Base-by-base conservation (phyloP, 1,140 invertebrate species). In the Onthophagus taurus region DNA sequence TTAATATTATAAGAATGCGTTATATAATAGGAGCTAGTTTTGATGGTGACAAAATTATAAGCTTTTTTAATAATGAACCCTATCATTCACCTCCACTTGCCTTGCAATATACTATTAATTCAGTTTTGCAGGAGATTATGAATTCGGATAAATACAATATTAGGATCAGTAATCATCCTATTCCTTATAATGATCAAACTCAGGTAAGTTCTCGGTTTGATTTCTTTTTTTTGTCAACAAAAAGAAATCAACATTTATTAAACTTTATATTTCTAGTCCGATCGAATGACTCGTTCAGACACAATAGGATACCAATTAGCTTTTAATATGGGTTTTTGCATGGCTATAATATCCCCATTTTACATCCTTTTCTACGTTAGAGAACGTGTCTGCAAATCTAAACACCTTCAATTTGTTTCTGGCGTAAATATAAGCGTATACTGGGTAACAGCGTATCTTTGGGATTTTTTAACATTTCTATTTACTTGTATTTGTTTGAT, bases 331-430 rank as follows among this genome's bases (percentile, higher is more conserved):
- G 72, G 72, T 41, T 76, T 78, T 54, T 71, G 72, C 51, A 72
- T 78, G 70, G 71, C 75, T 13, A 77, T 86, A 49, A 75, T 87
- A 2, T 78, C 79, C 2, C 73, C 83, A 1, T 81, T 82, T 47
- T 80, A 83, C 51, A 71, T 84, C 2, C 60, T 87, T 1, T 84
- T 83, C 53, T 74, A 79, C 2, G 63, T 78, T 9, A 68, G 71
- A 51, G 77, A 79, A 66, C 55, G 61, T 6, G 33, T 63, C 50
- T 49, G 66, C 39, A 69, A 72, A 54, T 70, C 72, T 2, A 80
- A 79, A 54, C 77, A 80, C 52, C 23, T 49, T 13, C 50, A 52
- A 37, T 46, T 52, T n/a, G 81, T 89, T 21, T 82, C 82, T 31
- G 85, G 86, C 3, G 78, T 83, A 0, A 72, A 77, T 30, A 72